A percentile compares a stretch with the other conserved stretches of the same genome.
phyloP scores from a whole-genome alignment of 2,113 vertebrate species.

The Semnornis frantzii region DNA sequence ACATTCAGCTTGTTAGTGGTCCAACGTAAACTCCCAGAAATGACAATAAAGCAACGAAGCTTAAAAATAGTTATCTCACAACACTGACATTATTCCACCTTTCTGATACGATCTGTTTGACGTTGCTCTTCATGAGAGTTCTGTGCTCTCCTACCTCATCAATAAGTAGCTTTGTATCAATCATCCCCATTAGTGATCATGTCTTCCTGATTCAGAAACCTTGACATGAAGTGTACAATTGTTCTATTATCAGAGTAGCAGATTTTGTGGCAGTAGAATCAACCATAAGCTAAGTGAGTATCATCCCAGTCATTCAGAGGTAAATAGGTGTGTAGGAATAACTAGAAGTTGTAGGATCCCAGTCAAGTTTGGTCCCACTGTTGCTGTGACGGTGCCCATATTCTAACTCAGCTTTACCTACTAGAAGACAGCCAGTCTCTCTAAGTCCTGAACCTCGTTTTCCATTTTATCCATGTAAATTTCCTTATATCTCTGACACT shows the following conservation, averaged over 20 bases:
- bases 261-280: neutral
- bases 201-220: neutral
- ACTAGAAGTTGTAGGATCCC: neutral
- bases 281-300: neutral
- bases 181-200: neutral
- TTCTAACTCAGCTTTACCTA: neutral
- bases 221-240: neutral
- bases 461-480: neutral
- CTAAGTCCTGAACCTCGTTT: neutral
- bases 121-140: neutral
- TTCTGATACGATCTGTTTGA: neutral
- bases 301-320: neutral
- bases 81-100: neutral
- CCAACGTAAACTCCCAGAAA: neutral
- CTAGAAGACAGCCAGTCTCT: neutral
- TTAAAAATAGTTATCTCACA: neutral
- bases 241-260: neutral
- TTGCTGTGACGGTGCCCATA: neutral
- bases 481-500: neutral
- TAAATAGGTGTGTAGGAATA: neutral
- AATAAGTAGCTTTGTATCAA: neutral
- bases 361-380: neutral
- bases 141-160: neutral
- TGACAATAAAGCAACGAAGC: neutral
- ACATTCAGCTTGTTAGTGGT: neutral